Evolutionary conservation across 2,113 vertebrate genomes (phyloP).

Genomic region (Galbula dea): DNA sequence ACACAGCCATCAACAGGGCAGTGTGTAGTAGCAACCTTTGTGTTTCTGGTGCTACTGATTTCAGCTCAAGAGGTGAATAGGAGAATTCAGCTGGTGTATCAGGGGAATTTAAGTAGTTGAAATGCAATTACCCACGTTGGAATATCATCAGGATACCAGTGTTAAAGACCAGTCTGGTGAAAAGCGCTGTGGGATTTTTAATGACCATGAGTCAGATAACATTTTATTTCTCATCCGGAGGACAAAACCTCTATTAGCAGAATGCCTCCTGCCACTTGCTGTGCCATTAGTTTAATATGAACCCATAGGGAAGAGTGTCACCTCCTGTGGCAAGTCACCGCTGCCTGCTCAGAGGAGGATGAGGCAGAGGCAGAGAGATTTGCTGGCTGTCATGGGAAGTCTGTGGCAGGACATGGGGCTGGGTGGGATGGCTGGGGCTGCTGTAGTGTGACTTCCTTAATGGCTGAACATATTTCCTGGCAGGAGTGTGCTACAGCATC

Average conservation of each 20-base stretch:
- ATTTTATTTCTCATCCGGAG: background rate
- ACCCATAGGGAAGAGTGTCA: background rate
- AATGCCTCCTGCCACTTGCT: background rate
- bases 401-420: background rate
- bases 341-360: background rate
- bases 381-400: rapidly evolving
- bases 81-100: background rate
- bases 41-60: background rate
- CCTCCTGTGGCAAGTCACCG: background rate
- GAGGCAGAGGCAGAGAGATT: rapidly evolving
- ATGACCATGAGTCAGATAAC: background rate
- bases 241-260: constrained; percentile 4
- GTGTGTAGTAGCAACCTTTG: background rate
- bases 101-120: background rate
- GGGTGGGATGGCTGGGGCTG: background rate
- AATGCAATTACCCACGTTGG: background rate
- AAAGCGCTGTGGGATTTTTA: background rate
- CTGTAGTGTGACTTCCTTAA: rapidly evolving
- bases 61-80: background rate
- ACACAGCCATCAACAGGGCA: background rate
- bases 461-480: background rate
- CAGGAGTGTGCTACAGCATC: background rate
- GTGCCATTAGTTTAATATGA: rapidly evolving
- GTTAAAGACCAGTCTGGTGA: background rate
- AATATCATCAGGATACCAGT: background rate